These are phyloP conservation scores for Bubalus kerabau DNA, from an alignment of 2,113 vertebrate genomes.

Conservation along the genomic window DNA sequence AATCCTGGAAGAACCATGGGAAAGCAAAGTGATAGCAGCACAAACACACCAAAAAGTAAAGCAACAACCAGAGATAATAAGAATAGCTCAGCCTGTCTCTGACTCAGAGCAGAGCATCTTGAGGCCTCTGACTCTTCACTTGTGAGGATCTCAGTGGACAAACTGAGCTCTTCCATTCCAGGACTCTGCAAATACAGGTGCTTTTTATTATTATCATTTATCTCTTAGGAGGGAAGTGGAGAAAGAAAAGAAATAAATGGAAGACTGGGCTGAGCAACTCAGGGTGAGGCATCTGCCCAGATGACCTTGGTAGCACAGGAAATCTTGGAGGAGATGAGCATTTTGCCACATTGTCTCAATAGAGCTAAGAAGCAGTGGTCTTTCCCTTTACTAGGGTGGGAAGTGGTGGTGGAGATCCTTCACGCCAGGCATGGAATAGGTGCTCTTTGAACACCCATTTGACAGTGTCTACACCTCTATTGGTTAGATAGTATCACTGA, in stretches of 20 bases:
- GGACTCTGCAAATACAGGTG: not conserved
- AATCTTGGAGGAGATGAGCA: not conserved
- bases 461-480: not conserved
- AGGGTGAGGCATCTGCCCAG: not conserved
- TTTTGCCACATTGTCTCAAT: not conserved
- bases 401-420: not conserved
- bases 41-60: not conserved
- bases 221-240: not conserved
- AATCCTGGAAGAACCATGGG: not conserved
- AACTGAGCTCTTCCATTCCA: not conserved
- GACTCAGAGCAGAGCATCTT: not conserved
- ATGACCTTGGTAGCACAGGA: not conserved
- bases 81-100: not conserved
- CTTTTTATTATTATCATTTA: not conserved
- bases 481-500: not conserved
- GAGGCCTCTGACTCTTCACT: not conserved
- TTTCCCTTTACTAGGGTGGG: not conserved
- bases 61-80: not conserved
- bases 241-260: not conserved
- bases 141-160: fast-evolving
- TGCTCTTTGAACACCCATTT: not conserved
- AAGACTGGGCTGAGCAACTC: not conserved
- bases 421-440: not conserved
- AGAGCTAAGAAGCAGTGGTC: not conserved
- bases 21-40: not conserved